These are phyloP conservation scores for Exephanes ischioxanthus DNA, from an alignment of 2,888 invertebrate species.

Conservation along the genomic window DNA sequence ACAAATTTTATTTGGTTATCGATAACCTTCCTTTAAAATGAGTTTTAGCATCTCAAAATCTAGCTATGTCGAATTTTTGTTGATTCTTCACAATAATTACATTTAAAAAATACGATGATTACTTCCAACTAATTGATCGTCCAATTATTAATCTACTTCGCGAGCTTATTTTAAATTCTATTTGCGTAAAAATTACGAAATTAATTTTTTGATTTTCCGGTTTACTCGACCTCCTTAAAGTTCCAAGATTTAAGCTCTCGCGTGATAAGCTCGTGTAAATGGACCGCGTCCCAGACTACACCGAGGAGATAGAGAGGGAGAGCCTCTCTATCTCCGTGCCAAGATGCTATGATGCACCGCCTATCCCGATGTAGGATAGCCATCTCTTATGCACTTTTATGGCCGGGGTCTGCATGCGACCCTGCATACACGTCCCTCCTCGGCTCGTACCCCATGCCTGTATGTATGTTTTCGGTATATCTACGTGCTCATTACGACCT, in stretches of 20 bases:
- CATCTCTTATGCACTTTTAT: slow-evolving; percentile 84
- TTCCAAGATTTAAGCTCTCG: not conserved
- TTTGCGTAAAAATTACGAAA: not conserved
- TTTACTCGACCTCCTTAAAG: not conserved
- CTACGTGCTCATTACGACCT: slow-evolving; percentile 29
- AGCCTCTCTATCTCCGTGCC: slow-evolving; percentile 41
- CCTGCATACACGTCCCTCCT: slow-evolving; percentile 32
- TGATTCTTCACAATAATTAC: no score
- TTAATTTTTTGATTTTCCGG: not conserved
- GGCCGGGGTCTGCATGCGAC: slow-evolving; percentile 73
- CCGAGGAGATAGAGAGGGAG: slow-evolving; percentile 72
- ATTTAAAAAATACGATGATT: not conserved
- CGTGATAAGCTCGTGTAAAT: slow-evolving; percentile 33
- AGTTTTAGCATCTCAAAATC: no score
- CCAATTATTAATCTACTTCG: not conserved
- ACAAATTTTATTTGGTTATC: no score
- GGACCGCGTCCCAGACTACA: slow-evolving; percentile 34
- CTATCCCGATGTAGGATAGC: slow-evolving; percentile 81
- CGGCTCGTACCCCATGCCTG: slow-evolving; percentile 8
- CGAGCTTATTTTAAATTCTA: not conserved
- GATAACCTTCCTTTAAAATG: no score
- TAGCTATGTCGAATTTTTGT: no score
- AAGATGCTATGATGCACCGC: slow-evolving; percentile 79
- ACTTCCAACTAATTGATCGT: not conserved
- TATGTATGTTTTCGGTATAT: slow-evolving; percentile 42